These are phyloP conservation scores for Circaetus gallicus DNA, from an alignment of 2,113 vertebrate genomes.

Conservation along the genomic window DNA sequence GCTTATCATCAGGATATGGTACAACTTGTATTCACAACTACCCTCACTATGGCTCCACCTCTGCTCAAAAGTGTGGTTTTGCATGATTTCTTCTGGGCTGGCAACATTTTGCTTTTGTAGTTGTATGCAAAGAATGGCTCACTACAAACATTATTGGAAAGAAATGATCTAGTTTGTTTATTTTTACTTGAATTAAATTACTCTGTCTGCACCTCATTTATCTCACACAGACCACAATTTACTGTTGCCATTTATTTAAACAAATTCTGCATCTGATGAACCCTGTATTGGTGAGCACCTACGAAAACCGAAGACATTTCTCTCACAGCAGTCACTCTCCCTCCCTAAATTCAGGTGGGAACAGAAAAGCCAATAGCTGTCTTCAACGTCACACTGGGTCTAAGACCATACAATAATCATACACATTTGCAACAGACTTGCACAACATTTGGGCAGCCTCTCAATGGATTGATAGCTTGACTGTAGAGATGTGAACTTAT, in stretches of 20 bases:
- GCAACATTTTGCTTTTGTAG: background rate
- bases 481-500: conserved; percentile 55
- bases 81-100: background rate
- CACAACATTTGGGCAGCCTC: background rate
- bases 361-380: background rate
- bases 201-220: background rate
- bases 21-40: background rate
- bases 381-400: background rate
- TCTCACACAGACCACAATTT: background rate
- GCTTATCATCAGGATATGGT: background rate
- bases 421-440: background rate
- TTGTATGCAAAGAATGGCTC: background rate
- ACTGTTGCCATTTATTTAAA: background rate
- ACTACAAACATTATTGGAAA: background rate
- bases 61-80: background rate
- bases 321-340: background rate
- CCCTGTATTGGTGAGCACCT: background rate
- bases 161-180: background rate
- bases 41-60: background rate
- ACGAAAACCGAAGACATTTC: background rate
- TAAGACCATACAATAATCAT: background rate
- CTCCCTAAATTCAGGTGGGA: background rate
- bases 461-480: conserved; percentile 12
- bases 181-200: conserved; percentile 7
- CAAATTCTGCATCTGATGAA: background rate